Evolutionary conservation across 2,113 vertebrate genomes (phyloP).

Genomic region (Tupaia chinensis): DNA sequence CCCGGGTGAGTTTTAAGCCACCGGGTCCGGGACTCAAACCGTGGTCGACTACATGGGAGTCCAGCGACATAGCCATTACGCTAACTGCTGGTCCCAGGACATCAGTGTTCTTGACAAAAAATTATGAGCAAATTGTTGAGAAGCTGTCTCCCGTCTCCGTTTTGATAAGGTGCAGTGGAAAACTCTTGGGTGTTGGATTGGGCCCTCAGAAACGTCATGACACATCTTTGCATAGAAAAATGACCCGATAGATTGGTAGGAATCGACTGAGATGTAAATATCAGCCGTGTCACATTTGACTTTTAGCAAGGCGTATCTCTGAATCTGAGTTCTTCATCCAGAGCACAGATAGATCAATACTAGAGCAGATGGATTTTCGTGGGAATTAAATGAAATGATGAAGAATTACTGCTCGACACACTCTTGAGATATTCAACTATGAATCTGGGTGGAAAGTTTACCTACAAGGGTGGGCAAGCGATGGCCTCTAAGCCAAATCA

Average conservation of each 20-base stretch:
- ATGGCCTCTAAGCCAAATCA: too few species aligned
- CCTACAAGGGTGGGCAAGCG: fast-evolving
- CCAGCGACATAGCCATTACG: too few species aligned
- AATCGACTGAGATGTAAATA: fast-evolving
- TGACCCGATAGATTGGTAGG: fast-evolving
- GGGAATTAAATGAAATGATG: background rate
- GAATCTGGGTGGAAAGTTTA: background rate
- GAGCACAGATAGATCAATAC: too few species aligned
- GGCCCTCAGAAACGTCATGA: too few species aligned
- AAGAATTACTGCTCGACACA: background rate
- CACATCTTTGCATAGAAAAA: too few species aligned
- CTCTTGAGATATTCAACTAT: background rate
- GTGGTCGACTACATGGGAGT: too few species aligned
- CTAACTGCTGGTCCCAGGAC: background rate
- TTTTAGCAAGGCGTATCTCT: background rate
- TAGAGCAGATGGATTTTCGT: background rate
- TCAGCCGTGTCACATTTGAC: fast-evolving
- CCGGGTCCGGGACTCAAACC: too few species aligned
- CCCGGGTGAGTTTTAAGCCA: too few species aligned
- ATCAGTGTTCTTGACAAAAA: background rate
- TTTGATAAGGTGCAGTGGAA: fast-evolving
- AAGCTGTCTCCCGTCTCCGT: background rate
- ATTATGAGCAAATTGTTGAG: too few species aligned
- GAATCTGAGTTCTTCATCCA: background rate
- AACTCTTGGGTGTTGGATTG: too few species aligned